These are phyloP conservation scores for Drosophila cracens DNA, from an alignment of 2,888 invertebrate species.

Conservation along the genomic window DNA sequence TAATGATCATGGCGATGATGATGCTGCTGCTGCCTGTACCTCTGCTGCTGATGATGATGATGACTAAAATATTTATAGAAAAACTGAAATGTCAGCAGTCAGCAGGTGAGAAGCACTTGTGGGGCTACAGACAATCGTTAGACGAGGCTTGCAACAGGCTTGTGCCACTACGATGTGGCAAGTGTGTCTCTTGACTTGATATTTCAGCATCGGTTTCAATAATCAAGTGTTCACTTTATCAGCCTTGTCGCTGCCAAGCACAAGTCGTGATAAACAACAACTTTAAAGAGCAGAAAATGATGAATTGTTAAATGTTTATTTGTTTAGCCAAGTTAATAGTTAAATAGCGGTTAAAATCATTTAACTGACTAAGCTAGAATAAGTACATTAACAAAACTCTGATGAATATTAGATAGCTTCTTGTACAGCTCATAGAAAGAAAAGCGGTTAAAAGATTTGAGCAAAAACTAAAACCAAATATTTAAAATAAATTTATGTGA, in stretches of 20 bases:
- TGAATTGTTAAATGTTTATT: slow-evolving; percentile 24
- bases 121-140: slow-evolving; percentile 58
- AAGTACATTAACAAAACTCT: slow-evolving; percentile 13
- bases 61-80: slow-evolving; percentile 50
- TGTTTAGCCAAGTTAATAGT: slow-evolving; percentile 9
- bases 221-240: slow-evolving; percentile 31
- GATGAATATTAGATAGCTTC: neutral
- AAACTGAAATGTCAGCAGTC: slow-evolving; percentile 58
- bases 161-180: slow-evolving; percentile 33
- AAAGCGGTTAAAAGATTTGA: neutral
- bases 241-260: slow-evolving; percentile 5
- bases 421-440: neutral
- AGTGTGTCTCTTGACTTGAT: slow-evolving; percentile 30
- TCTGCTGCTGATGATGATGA: slow-evolving; percentile 33
- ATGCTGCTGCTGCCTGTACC: slow-evolving; percentile 17
- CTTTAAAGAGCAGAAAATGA: slow-evolving; percentile 17
- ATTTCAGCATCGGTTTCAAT: slow-evolving; percentile 33
- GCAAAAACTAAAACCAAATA: neutral
- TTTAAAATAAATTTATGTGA: neutral
- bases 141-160: slow-evolving; percentile 44
- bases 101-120: slow-evolving; percentile 72
- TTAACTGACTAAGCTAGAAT: slow-evolving; percentile 9
- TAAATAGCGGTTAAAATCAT: slow-evolving; percentile 7
- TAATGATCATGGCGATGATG: slow-evolving; percentile 40
- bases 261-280: slow-evolving; percentile 9